phyloP scores from a whole-genome alignment of 1,140 invertebrate species.

The Drosophila lacteicornis region DNA sequence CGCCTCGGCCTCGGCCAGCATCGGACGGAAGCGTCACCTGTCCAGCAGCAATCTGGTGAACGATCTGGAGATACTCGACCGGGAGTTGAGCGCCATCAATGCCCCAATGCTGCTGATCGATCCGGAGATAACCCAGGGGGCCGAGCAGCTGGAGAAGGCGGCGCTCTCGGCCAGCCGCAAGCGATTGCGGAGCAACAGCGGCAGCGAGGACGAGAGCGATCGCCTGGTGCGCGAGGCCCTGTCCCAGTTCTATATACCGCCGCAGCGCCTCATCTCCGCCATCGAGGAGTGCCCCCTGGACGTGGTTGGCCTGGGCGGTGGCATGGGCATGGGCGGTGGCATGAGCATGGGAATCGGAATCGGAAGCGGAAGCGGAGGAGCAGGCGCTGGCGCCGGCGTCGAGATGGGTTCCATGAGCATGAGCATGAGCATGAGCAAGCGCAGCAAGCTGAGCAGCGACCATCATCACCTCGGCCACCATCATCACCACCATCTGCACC shows the following conservation, averaged over 20 bases:
- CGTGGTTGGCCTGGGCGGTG: slow-evolving; percentile 65
- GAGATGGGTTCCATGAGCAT: slow-evolving; percentile 13
- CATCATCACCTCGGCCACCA: not conserved
- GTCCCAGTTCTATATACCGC: slow-evolving; percentile 90
- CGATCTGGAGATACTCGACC: slow-evolving; percentile 81
- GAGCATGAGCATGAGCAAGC: slow-evolving; percentile 39
- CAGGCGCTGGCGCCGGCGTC: slow-evolving; percentile 37
- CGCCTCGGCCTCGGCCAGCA: slow-evolving; percentile 22
- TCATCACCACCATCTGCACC: slow-evolving; percentile 22
- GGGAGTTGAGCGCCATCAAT: slow-evolving; percentile 84
- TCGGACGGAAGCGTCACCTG: slow-evolving; percentile 61
- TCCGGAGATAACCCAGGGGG: slow-evolving; percentile 82
- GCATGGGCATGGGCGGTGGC: not conserved
- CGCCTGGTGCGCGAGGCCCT: slow-evolving; percentile 87
- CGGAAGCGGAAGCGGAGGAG: slow-evolving; percentile 31
- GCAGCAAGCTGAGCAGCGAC: slow-evolving; percentile 40
- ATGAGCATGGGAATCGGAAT: slow-evolving; percentile 44
- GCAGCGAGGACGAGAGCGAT: slow-evolving; percentile 87
- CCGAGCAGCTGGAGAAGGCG: slow-evolving; percentile 82
- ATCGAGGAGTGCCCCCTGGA: slow-evolving; percentile 87
- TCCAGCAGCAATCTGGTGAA: slow-evolving; percentile 77
- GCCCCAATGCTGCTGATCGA: slow-evolving; percentile 82
- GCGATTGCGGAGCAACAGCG: slow-evolving; percentile 84
- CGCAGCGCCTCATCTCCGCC: slow-evolving; percentile 88
- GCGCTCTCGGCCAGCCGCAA: slow-evolving; percentile 76